These are phyloP conservation scores for Eulemur rufifrons DNA, from an alignment of 2,113 vertebrate species.

Conservation along the genomic window DNA sequence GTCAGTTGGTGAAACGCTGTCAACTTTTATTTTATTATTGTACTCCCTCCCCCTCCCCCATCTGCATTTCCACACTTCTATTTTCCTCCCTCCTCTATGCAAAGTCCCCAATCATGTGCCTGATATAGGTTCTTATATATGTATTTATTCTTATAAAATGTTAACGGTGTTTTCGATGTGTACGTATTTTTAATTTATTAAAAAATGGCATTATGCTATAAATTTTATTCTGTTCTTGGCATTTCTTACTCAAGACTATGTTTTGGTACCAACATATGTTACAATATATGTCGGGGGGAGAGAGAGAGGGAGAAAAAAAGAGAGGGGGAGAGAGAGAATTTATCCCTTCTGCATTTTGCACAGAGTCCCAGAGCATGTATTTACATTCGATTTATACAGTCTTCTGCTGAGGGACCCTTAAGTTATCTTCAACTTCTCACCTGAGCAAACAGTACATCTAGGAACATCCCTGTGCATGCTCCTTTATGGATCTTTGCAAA, in stretches of 20 bases:
- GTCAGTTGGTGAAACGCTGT: neutral
- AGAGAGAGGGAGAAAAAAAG: too few relatives aligned
- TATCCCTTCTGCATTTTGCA: neutral
- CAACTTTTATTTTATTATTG: neutral
- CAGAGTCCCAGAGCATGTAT: neutral
- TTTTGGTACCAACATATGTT: neutral
- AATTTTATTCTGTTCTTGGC: slow-evolving; percentile 19
- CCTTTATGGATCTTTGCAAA: neutral
- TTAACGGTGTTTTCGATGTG: neutral
- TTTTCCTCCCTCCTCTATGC: neutral
- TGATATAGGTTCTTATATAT: neutral
- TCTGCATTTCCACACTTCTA: neutral
- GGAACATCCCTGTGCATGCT: neutral
- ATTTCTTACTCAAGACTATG: slow-evolving; percentile 9
- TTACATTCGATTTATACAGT: neutral
- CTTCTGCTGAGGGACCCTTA: neutral
- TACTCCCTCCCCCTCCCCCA: neutral
- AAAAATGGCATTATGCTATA: neutral
- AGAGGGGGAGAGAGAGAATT: neutral
- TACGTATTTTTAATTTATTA: slow-evolving; percentile 14
- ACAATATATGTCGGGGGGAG: neutral
- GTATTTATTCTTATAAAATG: slow-evolving; percentile 22
- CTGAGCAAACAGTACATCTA: neutral
- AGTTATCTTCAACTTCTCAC: neutral
- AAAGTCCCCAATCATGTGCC: neutral